phyloP scores from a whole-genome alignment of 2,113 vertebrate species.

The Plectropomus leopardus region DNA sequence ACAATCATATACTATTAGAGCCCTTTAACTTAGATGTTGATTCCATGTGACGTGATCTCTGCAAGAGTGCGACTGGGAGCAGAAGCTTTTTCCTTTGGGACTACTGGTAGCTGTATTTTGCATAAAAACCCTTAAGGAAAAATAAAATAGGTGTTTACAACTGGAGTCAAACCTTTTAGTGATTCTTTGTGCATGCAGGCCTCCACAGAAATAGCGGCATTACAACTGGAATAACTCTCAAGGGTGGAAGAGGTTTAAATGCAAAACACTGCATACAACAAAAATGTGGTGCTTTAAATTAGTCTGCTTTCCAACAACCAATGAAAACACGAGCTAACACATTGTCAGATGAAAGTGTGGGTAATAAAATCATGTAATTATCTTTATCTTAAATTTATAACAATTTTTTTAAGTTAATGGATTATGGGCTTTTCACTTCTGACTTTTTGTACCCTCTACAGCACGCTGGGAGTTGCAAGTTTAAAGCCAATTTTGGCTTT shows the following conservation, averaged over 20 bases:
- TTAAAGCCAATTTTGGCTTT: not conserved
- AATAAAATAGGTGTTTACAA: conserved; percentile 37
- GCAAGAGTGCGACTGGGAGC: conserved; percentile 1
- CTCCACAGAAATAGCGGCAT: conserved; percentile 12
- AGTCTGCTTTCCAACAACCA: not conserved
- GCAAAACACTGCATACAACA: conserved; percentile 1
- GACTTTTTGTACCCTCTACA: not conserved
- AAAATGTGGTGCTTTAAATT: not conserved
- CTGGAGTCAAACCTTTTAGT: conserved; percentile 31
- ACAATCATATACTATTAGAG: conserved; percentile 44
- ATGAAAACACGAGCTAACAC: not conserved
- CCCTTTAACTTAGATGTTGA: conserved; percentile 29
- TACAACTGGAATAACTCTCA: conserved; percentile 1
- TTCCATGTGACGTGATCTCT: conserved; percentile 40
- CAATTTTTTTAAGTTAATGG: not conserved
- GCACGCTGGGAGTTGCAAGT: not conserved
- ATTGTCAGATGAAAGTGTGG: not conserved
- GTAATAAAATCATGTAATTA: conserved; percentile 3
- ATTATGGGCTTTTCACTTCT: not conserved
- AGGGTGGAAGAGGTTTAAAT: conserved; percentile 3
- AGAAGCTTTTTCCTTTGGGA: conserved; percentile 25
- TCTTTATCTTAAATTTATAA: not conserved
- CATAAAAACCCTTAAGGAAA: conserved; percentile 44
- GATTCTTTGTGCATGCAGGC: conserved; percentile 12
- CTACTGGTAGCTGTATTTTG: conserved; percentile 28